phyloP scores from a whole-genome alignment of 2,797 vertebrate species.

The Eospalax fontanierii region DNA sequence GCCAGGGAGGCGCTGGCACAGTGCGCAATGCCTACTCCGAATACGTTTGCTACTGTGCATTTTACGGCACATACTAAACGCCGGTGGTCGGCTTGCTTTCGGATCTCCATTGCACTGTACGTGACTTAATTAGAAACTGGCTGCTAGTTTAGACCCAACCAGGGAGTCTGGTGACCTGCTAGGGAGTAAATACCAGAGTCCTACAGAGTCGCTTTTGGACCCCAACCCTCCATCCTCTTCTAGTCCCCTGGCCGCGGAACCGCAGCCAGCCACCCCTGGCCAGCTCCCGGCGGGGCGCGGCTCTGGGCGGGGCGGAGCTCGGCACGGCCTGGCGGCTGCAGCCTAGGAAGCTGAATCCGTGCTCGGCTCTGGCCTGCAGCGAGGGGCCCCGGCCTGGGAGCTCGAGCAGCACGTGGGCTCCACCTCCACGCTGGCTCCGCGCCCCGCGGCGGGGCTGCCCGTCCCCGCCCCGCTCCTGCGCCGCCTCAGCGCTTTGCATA shows the following conservation, averaged over 20 bases:
- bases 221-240: neutral
- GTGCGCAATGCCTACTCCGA: neutral
- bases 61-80: neutral
- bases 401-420: slow-evolving; percentile 29
- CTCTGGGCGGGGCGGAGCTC: slow-evolving; percentile 69
- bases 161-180: slow-evolving; percentile 8
- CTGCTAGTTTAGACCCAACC: slow-evolving; percentile 24
- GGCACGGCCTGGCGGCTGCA: neutral
- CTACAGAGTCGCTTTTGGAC: neutral
- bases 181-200: slow-evolving; percentile 16
- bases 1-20: neutral
- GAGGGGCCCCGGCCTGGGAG: slow-evolving; percentile 21
- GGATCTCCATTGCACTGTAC: neutral
- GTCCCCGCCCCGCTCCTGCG: slow-evolving; percentile 64
- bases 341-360: neutral
- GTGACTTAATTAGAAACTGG: neutral
- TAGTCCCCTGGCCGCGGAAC: neutral
- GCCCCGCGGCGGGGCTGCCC: neutral
- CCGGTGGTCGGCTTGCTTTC: neutral
- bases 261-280: neutral
- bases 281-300: neutral
- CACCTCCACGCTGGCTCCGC: slow-evolving; percentile 3
- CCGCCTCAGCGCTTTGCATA: slow-evolving; percentile 68
- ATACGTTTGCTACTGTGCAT: neutral
- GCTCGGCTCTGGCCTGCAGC: neutral